Conservation (phyloP, 1,140 invertebrate genomes). For the Drosophila quadrilineata region DNA sequence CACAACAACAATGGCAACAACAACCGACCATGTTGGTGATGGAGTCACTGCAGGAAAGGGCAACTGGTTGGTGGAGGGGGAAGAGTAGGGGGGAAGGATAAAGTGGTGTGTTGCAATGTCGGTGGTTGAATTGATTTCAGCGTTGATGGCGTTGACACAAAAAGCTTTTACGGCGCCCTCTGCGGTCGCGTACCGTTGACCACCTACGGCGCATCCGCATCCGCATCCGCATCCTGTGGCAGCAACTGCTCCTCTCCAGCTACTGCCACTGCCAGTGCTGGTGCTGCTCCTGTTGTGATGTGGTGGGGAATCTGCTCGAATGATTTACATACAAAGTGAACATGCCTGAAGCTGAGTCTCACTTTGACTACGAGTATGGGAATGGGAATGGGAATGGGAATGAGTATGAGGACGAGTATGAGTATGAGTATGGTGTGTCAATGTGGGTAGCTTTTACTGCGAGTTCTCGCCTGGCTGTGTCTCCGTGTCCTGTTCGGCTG, state of each 20-base stretch:
- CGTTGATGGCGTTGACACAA: constrained; percentile 80
- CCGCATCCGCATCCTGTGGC: constrained; percentile 62
- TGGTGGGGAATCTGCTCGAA: constrained; percentile 39
- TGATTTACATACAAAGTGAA: constrained; percentile 80
- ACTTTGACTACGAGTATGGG: constrained; percentile 21
- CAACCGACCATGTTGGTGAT: not conserved
- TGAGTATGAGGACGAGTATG: too few species aligned
- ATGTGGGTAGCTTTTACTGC: constrained; percentile 26
- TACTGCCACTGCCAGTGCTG: constrained; percentile 19
- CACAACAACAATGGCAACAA: constrained; percentile 25
- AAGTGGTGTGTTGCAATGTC: constrained; percentile 27
- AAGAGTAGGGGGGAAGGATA: not conserved
- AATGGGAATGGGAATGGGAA: too few species aligned
- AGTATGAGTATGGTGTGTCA: too few species aligned
- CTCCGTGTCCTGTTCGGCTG: constrained; percentile 17
- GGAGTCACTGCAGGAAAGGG: not conserved
- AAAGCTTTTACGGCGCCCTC: constrained; percentile 78
- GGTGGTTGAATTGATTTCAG: constrained; percentile 79
- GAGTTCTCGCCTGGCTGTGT: constrained; percentile 17
- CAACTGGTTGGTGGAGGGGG: constrained; percentile 6
- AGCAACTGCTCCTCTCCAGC: constrained; percentile 21
- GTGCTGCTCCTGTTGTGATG: constrained; percentile 36
- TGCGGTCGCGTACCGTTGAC: constrained; percentile 73
- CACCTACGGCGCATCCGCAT: constrained; percentile 74
- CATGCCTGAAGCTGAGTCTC: constrained; percentile 39